Base-by-base conservation (phyloP, 1,140 invertebrate species). In the Papilio aristodemus region DNA sequence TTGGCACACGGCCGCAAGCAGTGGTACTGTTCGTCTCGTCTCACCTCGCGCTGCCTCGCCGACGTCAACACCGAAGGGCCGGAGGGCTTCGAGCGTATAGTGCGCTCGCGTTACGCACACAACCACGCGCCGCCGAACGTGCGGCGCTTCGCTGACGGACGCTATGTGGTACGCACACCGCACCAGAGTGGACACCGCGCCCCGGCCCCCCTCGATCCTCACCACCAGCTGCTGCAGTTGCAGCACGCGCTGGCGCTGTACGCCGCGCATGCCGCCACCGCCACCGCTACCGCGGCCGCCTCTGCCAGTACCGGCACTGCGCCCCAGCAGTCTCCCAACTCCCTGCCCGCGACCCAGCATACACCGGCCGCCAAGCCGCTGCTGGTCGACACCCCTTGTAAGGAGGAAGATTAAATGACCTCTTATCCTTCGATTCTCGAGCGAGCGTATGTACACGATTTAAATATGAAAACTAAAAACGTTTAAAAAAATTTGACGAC, bases 71-170 rank as follows among this genome's bases (percentile, higher is more conserved):
- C 89, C 1, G 89, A 91, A 46, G 89, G 89, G 0, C 89, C 89
- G 7, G 89, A 91, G 77, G 89, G 89, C 0, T 89, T 86, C 73
- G 89, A 91, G 72, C 89, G 87, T 54, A 89, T 91, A 58, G 89
- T 91, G 54, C 87, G 89, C 43, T 89, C 87, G 0, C 87, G 89
- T 38, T 91, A 89, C 67, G 79, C 86, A 41, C 89, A 91, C 72
- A 91, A 91, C 70, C 89, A 91, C 71, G 89, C 89, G 22, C 89
- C 89, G 46, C 89, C 89, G 1, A 91, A 91, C 73, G 89, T 91
- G 64, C 87, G 89, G 10, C 89, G 89, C 22, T 91, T 91, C 64
- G 89, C 89, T 1, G 89, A 91, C 70, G 89, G 89, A 4, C 86
- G 89, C n/a, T 91, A 91, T 68, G 89, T 91, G 57, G 89, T 91